Evolutionary conservation across 2,113 vertebrate species (phyloP), one percentile per base, ranked within the genome.

Genomic region (Pelecanus crispus): DNA sequence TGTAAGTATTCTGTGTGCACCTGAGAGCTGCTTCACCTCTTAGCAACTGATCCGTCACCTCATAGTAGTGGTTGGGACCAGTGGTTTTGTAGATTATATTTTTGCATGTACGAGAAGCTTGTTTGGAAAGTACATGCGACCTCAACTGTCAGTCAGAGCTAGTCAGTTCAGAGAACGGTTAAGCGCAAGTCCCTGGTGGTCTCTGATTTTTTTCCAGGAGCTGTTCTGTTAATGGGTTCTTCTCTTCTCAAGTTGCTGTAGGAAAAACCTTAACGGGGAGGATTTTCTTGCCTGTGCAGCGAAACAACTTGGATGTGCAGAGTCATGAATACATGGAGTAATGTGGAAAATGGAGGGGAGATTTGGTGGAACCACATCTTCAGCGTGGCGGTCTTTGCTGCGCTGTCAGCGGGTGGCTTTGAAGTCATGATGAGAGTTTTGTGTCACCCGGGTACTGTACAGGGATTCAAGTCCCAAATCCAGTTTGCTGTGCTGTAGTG

Each of bases 361-460:
- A 15, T 42, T 6, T 29, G 26, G 31, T 45, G 49, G 63, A 15
- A 32, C 19, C 2, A 0, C 31, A 2, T 58, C 42, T 78, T 77
- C 55, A 16, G 26, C 0, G 0, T 38, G 42, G 10, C 7, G 2
- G 4, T 44, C 42, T 47, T 67, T 21, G 4, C 31, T 29, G 50
- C 0, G 1, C 53, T 15, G 21, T n/a, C n/a, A 9, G 4, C 0
- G 8, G 3, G 34, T 61, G 26, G 36, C 77, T 52, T 55, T 1
- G 2, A 24, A 31, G 29, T 38, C 0, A 0, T 5, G 22, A 8
- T 6, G 2, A 40, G n/a, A 49, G 31, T 42, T 81, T 45, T 49
- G 15, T 58, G 58, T 83, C 25, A 17, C 50, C 53, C 22, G 17
- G 28, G 13, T 63, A 2, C 45, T 32, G 5, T 50, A 0, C 0